Conservation (phyloP, 2,797 vertebrate genomes). For the Rhadinocentrus ornatus region DNA sequence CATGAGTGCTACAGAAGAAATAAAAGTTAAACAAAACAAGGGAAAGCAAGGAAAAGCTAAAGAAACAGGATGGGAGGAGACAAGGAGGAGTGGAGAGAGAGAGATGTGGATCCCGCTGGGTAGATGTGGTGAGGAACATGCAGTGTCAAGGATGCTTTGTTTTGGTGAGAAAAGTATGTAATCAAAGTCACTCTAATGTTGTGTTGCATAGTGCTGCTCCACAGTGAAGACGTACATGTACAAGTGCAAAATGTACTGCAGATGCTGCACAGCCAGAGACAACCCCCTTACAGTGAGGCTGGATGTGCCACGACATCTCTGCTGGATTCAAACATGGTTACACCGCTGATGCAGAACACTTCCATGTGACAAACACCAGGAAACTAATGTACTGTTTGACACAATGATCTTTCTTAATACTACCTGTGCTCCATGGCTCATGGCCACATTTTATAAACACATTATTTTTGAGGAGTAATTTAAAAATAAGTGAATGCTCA, state of each 20-base stretch:
- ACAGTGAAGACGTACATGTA: conserved; percentile 53
- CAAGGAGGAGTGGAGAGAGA: conserved; percentile 20
- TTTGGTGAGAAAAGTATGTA: conserved; percentile 66
- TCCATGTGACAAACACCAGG: conserved; percentile 67
- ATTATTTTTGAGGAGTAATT: conserved; percentile 26
- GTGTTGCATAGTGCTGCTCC: conserved; percentile 54
- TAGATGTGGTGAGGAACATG: conserved; percentile 47
- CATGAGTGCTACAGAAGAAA: conserved; percentile 67
- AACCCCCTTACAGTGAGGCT: conserved; percentile 37
- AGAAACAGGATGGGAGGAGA: conserved; percentile 1
- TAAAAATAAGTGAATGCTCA: conserved; percentile 10
- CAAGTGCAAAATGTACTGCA: conserved; percentile 59
- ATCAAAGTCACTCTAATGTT: conserved; percentile 74
- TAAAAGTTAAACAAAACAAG: conserved; percentile 71
- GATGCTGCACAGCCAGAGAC: conserved; percentile 59
- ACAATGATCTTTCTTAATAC: conserved; percentile 48
- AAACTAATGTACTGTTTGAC: conserved; percentile 79
- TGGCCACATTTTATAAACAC: conserved; percentile 6
- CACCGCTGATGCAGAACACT: conserved; percentile 60
- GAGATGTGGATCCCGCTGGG: conserved; percentile 59
- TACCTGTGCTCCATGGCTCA: conserved; percentile 45
- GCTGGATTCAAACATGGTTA: conserved; percentile 52
- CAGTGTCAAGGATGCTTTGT: conserved; percentile 72
- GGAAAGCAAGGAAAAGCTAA: conserved; percentile 19
- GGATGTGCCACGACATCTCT: conserved; percentile 45